Base-by-base conservation (phyloP, 2,888 invertebrate genomes). In the Caenorhabditis sinica region DNA sequence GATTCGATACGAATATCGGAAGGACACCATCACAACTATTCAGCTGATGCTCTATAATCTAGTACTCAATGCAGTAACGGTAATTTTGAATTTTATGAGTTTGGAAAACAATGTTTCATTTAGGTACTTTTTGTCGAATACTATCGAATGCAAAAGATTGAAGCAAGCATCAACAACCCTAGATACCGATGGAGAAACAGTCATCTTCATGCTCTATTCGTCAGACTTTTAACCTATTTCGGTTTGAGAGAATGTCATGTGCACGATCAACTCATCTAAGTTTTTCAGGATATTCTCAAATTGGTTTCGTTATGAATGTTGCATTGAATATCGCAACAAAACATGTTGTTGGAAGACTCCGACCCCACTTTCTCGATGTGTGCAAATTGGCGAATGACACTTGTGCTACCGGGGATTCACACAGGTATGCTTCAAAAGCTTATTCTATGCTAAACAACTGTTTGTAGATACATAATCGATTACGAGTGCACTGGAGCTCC, bases 351-450 rank as follows among this genome's bases (percentile, higher is more conserved):
- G 98, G 98, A 58, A 95, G 97, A 77, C 94, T 98, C 87, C 94
- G 98, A 89, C 98, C 98, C 45, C 97, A 98, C 94, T 98, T 98
- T 94, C 95, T 97, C 92, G 95, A 95, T 89, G 95, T 97, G 0
- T 98, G 98, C 93, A 94, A 95, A 74, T 97, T 97, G 43, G 85
- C 71, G 8, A 84, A 82, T 11, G 84, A 81, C 76, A 87, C 82
- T 11, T 89, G 89, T 74, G 45, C 43, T 20, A 51, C 53, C 5
- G 82, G 72, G 6, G 72, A 82, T 56, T 61, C 68, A 13, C 82
- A 82, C 63, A 61, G 66, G 63, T 77, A 0, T 36, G 36, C 36
- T 30, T 17, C 11, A 43, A 25, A 65, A 43, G 4, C 9, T 45
- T 3, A 15, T 13, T 20, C 13, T 33, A 6, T 33, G 0, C 20